A percentile compares a stretch with the other conserved stretches of the same genome.
These are phyloP conservation scores for Dolomedes plantarius DNA, from an alignment of 2,888 invertebrate genomes.

Conservation along the genomic window DNA sequence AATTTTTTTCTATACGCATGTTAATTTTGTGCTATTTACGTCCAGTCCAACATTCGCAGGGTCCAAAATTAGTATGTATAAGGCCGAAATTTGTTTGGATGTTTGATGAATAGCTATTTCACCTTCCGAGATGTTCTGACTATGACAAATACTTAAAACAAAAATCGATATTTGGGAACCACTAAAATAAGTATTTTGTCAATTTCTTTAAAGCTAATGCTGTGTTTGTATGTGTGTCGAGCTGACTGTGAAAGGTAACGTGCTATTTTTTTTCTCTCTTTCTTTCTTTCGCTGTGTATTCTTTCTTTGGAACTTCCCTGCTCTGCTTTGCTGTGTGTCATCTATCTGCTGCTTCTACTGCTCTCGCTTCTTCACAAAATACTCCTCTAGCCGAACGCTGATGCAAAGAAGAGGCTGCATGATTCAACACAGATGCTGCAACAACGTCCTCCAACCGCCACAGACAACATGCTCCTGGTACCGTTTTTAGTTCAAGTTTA, in stretches of 20 bases:
- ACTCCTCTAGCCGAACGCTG: slow-evolving; percentile 54
- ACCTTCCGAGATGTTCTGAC: too few species aligned
- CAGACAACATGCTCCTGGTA: slow-evolving; percentile 66
- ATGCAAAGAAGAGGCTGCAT: slow-evolving; percentile 62
- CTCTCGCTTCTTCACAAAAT: slow-evolving; percentile 35
- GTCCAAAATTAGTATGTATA: too few species aligned
- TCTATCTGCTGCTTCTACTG: slow-evolving; percentile 32
- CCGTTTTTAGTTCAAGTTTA: background rate
- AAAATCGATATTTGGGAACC: too few species aligned
- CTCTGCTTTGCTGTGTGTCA: slow-evolving; percentile 35
- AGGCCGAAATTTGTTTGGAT: too few species aligned
- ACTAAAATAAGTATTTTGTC: too few species aligned
- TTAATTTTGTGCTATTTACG: too few species aligned
- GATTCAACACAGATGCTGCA: slow-evolving; percentile 53
- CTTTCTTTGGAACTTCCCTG: slow-evolving; percentile 39
- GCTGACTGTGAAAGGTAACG: slow-evolving; percentile 48
- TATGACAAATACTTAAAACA: too few species aligned
- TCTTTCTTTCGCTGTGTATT: slow-evolving; percentile 50
- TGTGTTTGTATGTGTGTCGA: slow-evolving; percentile 40
- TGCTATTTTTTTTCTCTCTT: slow-evolving; percentile 31
- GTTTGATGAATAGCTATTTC: too few species aligned
- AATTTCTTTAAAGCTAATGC: slow-evolving; percentile 25
- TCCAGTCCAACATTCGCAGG: too few species aligned
- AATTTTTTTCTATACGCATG: too few species aligned
- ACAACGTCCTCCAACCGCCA: slow-evolving; percentile 44